A percentile compares a stretch with the other conserved stretches of the same genome.
phyloP scores from a whole-genome alignment of 23 tunicate genomes.

The Ascidia mentula region DNA sequence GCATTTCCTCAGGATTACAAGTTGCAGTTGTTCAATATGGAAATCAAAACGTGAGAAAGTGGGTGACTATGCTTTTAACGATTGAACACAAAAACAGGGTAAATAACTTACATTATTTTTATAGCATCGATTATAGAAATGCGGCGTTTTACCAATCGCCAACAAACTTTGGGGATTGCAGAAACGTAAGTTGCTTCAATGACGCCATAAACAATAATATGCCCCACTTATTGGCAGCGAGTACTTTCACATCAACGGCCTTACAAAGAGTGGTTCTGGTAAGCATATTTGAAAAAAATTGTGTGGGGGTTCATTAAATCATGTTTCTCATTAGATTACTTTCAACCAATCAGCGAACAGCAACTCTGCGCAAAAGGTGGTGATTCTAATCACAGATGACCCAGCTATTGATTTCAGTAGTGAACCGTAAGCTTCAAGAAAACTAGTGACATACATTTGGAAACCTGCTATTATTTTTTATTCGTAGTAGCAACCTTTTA shows the following conservation, averaged over 20 bases:
- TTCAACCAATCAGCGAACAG: not conserved
- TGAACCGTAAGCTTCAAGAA: too few relatives aligned
- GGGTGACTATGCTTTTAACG: not conserved
- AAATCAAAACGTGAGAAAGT: not conserved
- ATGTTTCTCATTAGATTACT: too few relatives aligned
- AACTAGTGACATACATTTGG: too few relatives aligned
- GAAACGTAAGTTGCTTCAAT: not conserved
- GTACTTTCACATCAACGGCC: not conserved
- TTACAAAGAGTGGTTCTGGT: not conserved
- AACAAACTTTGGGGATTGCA: not conserved
- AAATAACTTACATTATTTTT: not conserved
- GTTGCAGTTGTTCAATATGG: not conserved
- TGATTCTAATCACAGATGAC: not conserved
- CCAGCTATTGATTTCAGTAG: not conserved
- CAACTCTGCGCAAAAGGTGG: not conserved
- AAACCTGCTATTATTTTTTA: too few relatives aligned
- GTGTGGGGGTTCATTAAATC: too few relatives aligned
- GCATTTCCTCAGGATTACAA: not conserved
- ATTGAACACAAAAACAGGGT: not conserved
- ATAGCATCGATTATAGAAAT: not conserved
- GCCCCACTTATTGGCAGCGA: not conserved
- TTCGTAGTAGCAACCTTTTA: not conserved
- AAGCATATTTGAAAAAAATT: too few relatives aligned
- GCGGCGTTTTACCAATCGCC: not conserved
- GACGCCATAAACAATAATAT: not conserved